phyloP scores from a whole-genome alignment of 2,113 vertebrate species.

The Xiphorhynchus elegans region DNA sequence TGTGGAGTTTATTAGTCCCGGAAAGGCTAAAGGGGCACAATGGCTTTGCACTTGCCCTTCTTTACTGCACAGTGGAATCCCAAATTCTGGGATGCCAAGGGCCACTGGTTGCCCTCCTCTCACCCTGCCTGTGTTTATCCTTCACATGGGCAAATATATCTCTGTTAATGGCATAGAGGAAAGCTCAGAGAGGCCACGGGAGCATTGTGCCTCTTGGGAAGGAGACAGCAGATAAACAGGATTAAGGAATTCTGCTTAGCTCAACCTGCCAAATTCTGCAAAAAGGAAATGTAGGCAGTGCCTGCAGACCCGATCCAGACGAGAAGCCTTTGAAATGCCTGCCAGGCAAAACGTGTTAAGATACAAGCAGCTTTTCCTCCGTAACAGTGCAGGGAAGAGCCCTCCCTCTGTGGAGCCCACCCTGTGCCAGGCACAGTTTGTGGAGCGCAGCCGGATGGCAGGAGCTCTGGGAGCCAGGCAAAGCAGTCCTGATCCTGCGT shows the following conservation, averaged over 20 bases:
- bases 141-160: neutral
- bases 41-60: neutral
- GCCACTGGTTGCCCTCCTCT: neutral
- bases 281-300: slow-evolving; percentile 48
- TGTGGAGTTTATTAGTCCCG: neutral
- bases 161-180: fast-evolving
- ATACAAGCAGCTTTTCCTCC: slow-evolving; percentile 18
- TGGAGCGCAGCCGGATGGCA: fast-evolving
- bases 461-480: neutral
- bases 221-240: slow-evolving; percentile 53
- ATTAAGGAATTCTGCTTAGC: slow-evolving; percentile 41
- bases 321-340: slow-evolving; percentile 59
- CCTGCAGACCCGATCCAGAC: slow-evolving; percentile 14
- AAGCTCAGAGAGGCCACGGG: neutral
- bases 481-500: neutral
- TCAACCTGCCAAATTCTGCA: slow-evolving; percentile 30
- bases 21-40: neutral
- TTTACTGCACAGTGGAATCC: neutral
- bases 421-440: neutral
- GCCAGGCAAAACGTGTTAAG: neutral
- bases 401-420: neutral
- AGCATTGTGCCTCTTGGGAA: neutral
- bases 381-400: neutral
- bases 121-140: neutral
- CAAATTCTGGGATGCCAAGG: neutral